phyloP scores from a whole-genome alignment of 92 coral and sea anemone species.

The Porites lobata region DNA sequence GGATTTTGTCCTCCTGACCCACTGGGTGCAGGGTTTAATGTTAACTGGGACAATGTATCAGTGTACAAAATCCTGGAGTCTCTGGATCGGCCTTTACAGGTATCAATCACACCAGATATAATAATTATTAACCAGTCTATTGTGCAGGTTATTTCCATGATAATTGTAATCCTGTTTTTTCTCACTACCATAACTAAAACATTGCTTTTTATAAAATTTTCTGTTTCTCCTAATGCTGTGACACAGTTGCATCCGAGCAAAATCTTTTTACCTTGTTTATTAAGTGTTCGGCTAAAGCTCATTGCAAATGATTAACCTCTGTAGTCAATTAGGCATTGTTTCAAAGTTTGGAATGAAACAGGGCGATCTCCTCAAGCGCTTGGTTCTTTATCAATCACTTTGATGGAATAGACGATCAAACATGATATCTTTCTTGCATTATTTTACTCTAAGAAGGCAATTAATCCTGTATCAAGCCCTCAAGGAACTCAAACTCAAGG shows the following conservation, averaged over 20 bases:
- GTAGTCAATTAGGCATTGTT: neutral
- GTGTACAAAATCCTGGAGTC: conserved; percentile 76
- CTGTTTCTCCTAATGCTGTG: neutral
- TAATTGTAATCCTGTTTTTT: neutral
- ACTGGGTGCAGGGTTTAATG: conserved; percentile 98
- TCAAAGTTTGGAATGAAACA: neutral
- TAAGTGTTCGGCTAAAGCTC: neutral
- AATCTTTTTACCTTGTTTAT: too few relatives aligned
- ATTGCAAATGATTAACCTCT: neutral
- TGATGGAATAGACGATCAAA: conserved; percentile 38
- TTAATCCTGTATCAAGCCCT: conserved; percentile 28
- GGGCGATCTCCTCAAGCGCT: neutral
- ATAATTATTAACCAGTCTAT: too few relatives aligned
- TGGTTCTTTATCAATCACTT: neutral
- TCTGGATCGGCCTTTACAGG: conserved; percentile 40
- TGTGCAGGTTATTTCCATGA: neutral
- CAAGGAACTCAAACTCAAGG: conserved; percentile 23
- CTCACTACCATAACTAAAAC: neutral
- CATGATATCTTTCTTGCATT: conserved; percentile 45
- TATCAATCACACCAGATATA: neutral
- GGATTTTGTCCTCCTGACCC: conserved; percentile 99
- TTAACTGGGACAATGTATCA: conserved; percentile 89
- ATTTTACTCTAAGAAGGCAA: conserved; percentile 53
- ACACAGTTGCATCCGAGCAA: neutral
- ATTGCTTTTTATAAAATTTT: neutral